Percentiles rank a stretch among this genome's conserved stretches.
Conservation (phyloP, 1,140 invertebrate genomes). For the Tetramorium alpestre region DNA sequence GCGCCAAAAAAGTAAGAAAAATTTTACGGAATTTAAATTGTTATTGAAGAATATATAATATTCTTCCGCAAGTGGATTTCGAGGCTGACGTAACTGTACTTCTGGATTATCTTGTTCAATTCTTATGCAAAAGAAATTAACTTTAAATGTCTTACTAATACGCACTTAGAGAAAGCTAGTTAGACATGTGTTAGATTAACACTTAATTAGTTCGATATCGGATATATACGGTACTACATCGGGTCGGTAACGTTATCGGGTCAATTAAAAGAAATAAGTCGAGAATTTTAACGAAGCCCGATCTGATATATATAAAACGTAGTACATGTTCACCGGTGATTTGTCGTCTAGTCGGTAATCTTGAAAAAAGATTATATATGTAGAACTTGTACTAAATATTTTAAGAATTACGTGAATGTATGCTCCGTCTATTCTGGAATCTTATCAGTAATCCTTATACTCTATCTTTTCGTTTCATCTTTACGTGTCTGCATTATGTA, state of each 20-base stretch:
- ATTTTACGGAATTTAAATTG: background rate
- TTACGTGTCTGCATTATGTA: background rate
- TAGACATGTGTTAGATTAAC: background rate
- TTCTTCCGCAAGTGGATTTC: background rate
- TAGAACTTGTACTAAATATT: background rate
- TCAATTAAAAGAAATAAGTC: constrained; percentile 9
- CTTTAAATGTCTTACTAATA: background rate
- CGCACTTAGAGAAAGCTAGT: background rate
- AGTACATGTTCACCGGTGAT: background rate
- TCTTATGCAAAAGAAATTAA: background rate
- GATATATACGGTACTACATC: background rate
- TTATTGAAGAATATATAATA: background rate
- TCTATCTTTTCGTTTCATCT: constrained; percentile 29
- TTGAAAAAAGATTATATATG: background rate
- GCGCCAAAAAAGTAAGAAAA: no score
- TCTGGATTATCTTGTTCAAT: background rate
- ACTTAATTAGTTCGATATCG: background rate
- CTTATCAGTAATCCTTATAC: background rate
- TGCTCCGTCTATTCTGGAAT: background rate
- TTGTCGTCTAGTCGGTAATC: background rate
- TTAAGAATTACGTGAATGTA: background rate
- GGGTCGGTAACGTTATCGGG: background rate
- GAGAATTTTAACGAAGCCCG: constrained; percentile 8
- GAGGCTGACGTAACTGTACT: background rate
- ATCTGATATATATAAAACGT: background rate